Percentiles rank a stretch among this genome's conserved stretches.
Conservation (phyloP, 2,888 invertebrate genomes). For the Buathra laborator region DNA sequence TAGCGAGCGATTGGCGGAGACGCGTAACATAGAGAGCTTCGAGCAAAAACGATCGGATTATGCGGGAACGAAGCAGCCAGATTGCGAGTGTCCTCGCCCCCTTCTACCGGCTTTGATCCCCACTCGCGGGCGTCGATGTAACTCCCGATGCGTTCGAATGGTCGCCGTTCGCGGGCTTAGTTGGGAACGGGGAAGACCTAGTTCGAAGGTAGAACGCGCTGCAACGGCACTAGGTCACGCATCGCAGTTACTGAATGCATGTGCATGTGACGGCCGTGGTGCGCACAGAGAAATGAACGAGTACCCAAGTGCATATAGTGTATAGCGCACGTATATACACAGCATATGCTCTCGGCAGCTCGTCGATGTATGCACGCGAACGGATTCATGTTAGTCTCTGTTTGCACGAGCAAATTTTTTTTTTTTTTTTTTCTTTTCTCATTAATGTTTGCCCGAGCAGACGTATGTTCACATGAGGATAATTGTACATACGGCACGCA, state of each 20-base stretch:
- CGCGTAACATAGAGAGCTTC: constrained; percentile 23
- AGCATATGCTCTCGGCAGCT: constrained; percentile 10
- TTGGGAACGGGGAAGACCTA: constrained; percentile 83
- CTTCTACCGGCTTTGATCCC: constrained; percentile 11
- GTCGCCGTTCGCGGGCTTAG: constrained; percentile 72
- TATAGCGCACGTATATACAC: background rate
- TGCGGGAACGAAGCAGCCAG: constrained; percentile 35
- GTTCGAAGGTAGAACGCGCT: constrained; percentile 82
- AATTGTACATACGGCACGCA: constrained; percentile 72
- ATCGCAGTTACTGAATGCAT: constrained; percentile 83
- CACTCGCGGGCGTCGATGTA: constrained; percentile 67
- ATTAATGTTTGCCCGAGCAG: constrained; percentile 29
- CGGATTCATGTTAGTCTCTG: constrained; percentile 27
- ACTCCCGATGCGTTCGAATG: constrained; percentile 64
- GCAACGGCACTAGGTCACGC: constrained; percentile 85
- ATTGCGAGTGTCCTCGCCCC: constrained; percentile 55
- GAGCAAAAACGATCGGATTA: constrained; percentile 50
- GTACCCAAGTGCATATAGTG: constrained; percentile 28
- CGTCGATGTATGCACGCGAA: constrained; percentile 62
- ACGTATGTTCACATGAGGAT: constrained; percentile 17
- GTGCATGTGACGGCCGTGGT: constrained; percentile 59
- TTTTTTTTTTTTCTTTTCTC: constrained; percentile 10
- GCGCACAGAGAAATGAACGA: constrained; percentile 52
- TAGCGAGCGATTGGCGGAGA: constrained; percentile 47
- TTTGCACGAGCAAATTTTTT: constrained; percentile 26